These are phyloP conservation scores for Exephanes ischioxanthus DNA, from an alignment of 2,888 invertebrate genomes.

Conservation along the genomic window DNA sequence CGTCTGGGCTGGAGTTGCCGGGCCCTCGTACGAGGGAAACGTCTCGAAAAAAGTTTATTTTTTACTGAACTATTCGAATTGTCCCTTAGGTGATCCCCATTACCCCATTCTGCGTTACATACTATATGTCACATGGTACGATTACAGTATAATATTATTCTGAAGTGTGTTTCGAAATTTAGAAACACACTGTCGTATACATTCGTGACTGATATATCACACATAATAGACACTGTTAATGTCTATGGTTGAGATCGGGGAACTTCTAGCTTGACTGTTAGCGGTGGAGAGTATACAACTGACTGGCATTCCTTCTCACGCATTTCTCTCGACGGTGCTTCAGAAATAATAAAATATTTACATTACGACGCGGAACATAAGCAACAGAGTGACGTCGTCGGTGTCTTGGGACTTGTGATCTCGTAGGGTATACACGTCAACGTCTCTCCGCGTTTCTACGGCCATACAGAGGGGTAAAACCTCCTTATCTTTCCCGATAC, in stretches of 20 bases:
- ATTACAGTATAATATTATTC: not conserved
- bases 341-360: slow-evolving; percentile 60
- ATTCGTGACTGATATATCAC: slow-evolving; percentile 44
- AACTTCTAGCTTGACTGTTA: slow-evolving; percentile 5
- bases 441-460: not conserved
- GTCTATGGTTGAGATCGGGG: not conserved
- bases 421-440: slow-evolving; percentile 6
- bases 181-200: slow-evolving; percentile 7
- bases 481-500: too few species aligned
- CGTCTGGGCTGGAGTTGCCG: too few species aligned
- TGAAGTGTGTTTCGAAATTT: slow-evolving; percentile 3
- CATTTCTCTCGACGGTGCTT: slow-evolving; percentile 44
- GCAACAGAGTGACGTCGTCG: slow-evolving; percentile 34
- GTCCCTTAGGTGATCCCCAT: too few species aligned
- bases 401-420: slow-evolving; percentile 8
- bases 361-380: slow-evolving; percentile 42
- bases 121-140: too few species aligned
- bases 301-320: slow-evolving; percentile 53
- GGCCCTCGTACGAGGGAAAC: too few species aligned
- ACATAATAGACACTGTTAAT: slow-evolving; percentile 3
- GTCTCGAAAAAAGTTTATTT: too few species aligned
- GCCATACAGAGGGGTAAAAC: too few species aligned
- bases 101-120: too few species aligned
- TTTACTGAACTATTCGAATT: too few species aligned
- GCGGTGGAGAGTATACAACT: slow-evolving; percentile 7